A percentile compares a stretch with the other conserved stretches of the same genome.
Conservation (phyloP, 2,113 vertebrate species). For the Poeciliopsis turrubarensis region DNA sequence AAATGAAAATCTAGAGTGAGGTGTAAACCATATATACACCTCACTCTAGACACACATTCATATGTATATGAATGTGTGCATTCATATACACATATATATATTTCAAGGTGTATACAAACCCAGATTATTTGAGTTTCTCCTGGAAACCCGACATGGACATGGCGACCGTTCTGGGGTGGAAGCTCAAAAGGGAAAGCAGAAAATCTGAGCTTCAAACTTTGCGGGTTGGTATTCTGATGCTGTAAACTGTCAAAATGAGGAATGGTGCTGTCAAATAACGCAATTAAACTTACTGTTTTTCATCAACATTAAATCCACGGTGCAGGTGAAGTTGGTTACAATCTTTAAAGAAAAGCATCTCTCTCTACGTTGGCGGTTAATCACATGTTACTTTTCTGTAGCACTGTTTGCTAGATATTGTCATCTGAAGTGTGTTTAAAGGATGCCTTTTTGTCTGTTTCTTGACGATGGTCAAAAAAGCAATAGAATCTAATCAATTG, state of each 20-base stretch:
- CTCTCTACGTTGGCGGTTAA: neutral
- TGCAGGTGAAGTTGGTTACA: neutral
- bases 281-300: neutral
- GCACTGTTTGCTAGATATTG: too few species aligned
- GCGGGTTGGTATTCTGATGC: constrained; percentile 31
- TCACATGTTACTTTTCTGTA: too few species aligned
- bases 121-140: constrained; percentile 48
- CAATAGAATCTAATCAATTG: too few species aligned
- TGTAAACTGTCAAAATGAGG: neutral
- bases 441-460: too few species aligned
- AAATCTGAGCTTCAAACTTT: neutral
- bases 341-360: neutral
- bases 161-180: accelerated
- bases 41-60: too few species aligned
- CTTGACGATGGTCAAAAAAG: too few species aligned
- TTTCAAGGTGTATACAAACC: constrained; percentile 47
- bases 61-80: too few species aligned
- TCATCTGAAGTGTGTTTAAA: too few species aligned
- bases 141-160: constrained; percentile 28
- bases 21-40: neutral
- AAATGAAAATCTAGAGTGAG: neutral
- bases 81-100: neutral
- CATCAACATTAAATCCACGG: neutral
- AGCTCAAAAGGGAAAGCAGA: neutral
- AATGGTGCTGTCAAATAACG: neutral